Evolutionary conservation across 2,888 invertebrate species (phyloP).

Genomic region (Sycophila texana): DNA sequence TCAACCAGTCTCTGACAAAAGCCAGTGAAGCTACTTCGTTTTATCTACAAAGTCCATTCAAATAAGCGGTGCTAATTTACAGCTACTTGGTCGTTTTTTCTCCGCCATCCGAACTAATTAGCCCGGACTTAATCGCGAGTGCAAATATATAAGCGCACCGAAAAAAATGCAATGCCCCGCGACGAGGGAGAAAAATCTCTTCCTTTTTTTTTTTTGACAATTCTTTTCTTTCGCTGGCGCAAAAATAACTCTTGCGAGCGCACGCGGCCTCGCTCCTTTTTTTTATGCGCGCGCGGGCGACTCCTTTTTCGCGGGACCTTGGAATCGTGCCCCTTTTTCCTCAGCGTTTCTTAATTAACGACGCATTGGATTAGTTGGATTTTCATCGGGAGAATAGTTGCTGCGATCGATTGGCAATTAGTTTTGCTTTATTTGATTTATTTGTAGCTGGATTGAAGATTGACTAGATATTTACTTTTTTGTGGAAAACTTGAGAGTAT

Average conservation of each 20-base stretch:
- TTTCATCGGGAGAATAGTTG: too few relatives aligned
- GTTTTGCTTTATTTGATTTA: too few relatives aligned
- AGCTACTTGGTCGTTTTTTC: too few relatives aligned
- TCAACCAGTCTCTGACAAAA: too few relatives aligned
- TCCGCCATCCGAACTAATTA: not conserved
- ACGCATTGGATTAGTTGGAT: not conserved
- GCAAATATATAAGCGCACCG: not conserved
- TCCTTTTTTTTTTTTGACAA: not conserved
- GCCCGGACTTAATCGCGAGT: not conserved
- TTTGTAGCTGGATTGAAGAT: too few relatives aligned
- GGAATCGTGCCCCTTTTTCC: not conserved
- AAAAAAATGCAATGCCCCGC: not conserved
- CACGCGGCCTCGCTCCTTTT: constrained; percentile 48
- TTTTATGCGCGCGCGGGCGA: constrained; percentile 12
- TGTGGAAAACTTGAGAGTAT: too few relatives aligned
- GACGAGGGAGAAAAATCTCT: too few relatives aligned
- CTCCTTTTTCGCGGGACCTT: constrained; percentile 40
- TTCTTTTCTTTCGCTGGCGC: constrained; percentile 30
- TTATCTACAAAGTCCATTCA: too few relatives aligned
- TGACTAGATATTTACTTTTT: too few relatives aligned
- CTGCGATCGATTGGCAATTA: too few relatives aligned
- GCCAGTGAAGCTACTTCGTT: too few relatives aligned
- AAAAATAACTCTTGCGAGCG: constrained; percentile 46
- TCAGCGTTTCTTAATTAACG: not conserved
- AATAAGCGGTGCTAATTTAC: too few relatives aligned